These are phyloP conservation scores for Chloroceryle inda DNA, from an alignment of 2,797 vertebrate genomes.

Conservation along the genomic window DNA sequence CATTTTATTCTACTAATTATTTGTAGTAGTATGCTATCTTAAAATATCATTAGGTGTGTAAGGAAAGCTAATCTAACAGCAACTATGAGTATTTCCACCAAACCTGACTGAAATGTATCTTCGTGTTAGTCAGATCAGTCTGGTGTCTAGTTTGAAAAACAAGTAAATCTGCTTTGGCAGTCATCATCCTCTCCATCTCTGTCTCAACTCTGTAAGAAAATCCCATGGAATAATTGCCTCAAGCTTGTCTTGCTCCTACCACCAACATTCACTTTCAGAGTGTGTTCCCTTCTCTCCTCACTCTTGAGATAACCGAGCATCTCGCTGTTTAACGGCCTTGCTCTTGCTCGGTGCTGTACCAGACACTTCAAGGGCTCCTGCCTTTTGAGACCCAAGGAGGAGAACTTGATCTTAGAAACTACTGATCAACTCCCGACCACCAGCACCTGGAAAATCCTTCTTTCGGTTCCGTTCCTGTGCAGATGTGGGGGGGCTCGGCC, in stretches of 20 bases:
- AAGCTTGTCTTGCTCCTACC: not conserved
- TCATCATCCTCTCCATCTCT: not conserved
- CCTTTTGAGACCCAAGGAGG: not conserved
- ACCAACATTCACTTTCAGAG: not conserved
- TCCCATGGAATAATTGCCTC: not conserved
- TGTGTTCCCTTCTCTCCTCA: too few species aligned
- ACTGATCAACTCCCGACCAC: not conserved
- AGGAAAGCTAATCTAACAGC: not conserved
- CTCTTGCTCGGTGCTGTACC: too few species aligned
- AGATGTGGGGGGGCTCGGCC: fast-evolving
- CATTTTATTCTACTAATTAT: not conserved
- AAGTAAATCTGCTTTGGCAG: not conserved
- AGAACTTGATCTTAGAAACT: fast-evolving
- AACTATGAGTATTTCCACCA: not conserved
- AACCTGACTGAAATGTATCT: not conserved
- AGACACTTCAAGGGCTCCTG: not conserved
- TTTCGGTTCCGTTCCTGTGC: not conserved
- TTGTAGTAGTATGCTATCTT: not conserved
- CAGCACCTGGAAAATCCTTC: too few species aligned
- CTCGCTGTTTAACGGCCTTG: not conserved
- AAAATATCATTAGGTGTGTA: not conserved
- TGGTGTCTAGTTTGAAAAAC: not conserved
- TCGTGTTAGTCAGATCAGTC: not conserved
- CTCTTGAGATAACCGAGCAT: too few species aligned
- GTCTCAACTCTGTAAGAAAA: not conserved